Evolutionary conservation across 2,797 vertebrate genomes (phyloP), one percentile per base, ranked within the genome.

Genomic region (Sciaenops ocellatus): DNA sequence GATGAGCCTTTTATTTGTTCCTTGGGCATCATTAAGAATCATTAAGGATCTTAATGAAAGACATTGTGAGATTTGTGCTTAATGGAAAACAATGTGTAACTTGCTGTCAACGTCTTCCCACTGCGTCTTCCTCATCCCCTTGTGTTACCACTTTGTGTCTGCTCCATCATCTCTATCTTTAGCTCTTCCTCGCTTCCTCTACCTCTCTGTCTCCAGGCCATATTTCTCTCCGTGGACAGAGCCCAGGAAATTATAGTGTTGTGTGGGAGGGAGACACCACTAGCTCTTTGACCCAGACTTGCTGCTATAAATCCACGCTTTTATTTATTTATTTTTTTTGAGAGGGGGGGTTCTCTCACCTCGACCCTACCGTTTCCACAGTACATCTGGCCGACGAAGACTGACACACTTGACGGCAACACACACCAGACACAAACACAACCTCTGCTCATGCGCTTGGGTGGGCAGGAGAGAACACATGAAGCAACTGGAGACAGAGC

Each of bases 141-240:
- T 6, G 34, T 54, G 24, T 59, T 26, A 22, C 65, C 65, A 61
- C 76, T 78, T 78, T 69, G 65, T 68, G 22, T 80, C 71, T 71
- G 62, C 73, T 52, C 64, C 56, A 61, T 77, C 85, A 64, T 75
- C 69, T 76, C 87, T 87, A 87, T 88, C 84, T 87, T 83, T 83
- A 85, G 83, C 82, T 62, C 65, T 63, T 61, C 80, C 75, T 83
- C 63, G 63, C 76, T 72, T 73, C 46, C 74, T 76, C 76, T 68
- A 64, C 73, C 64, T 69, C 30, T 67, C 64, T 67, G 79, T 85
- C 87, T 84, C 22, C 63, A 38, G 86, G 85, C 85, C 65, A 65
- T 91, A 88, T 89, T 88, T 92, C 93, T 92, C 83, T 91, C 84
- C 28, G 41, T 67, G 76, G 88, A 90, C 86, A 77, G 82, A 86